Base-by-base conservation (phyloP, 1,140 invertebrate species). In the Leptinotarsa texana region DNA sequence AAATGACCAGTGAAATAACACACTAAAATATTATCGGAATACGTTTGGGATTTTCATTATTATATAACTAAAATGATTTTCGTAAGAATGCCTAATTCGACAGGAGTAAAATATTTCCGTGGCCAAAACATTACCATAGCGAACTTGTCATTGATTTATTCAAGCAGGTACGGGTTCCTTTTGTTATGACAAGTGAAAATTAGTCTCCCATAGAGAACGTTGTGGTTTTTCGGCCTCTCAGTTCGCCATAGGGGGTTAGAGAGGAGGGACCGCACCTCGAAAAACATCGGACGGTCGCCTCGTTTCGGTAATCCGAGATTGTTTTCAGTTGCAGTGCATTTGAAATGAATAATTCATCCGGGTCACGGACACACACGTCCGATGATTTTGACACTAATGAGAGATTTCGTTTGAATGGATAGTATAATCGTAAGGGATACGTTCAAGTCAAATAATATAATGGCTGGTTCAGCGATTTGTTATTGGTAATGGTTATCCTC, bases 111-210 rank as follows among this genome's bases (percentile, higher is more conserved):
- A 42, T 42, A 21, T 18, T 22, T 65, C 11, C 4, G 63, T 3
- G 17, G 24, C 13, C 22, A 18, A 70, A 51, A 49, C 22, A 57
- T 15, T 11, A n/a, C 15, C 49, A 13, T 21, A 42, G 4, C 22
- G 13, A 70, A 62, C 49, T 71, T 71, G 69, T 71, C 69, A 71
- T 61, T 71, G 69, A 71, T 71, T 71, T 71, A 71, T 71, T 33
- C 17, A 15, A 61, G 57, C 49, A 61, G 51, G 69, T 71, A 71
- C 69, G 49, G 24, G 51, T 33, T 27, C 51, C n/a, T 22, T 42
- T 71, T 71, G 69, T 71, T 71, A 71, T 71, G 69, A 71, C 69
- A 71, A 71, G 69, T 71, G 69, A 71, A 71, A 71, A 71, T 71
- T 71, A 71, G 69, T 71, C 22, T 57, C 69, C 69, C 51, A 71